Conservation (phyloP, 2,888 invertebrate genomes). For the Apeira syringaria region DNA sequence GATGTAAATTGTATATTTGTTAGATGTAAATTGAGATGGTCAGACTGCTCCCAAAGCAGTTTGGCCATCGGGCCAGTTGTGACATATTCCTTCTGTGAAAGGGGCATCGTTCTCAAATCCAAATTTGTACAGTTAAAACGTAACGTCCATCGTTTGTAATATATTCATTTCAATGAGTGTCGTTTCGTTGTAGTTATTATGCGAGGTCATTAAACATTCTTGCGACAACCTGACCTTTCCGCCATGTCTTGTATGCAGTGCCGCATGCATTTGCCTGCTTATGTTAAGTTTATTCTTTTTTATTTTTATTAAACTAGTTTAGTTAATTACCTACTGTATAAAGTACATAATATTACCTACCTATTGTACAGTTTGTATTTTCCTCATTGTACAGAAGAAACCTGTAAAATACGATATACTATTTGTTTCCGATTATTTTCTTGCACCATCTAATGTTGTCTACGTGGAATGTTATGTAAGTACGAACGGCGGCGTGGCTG, state of each 20-base stretch:
- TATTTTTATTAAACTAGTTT: conserved; percentile 79
- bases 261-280: conserved; percentile 89
- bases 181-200: conserved; percentile 85
- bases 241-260: conserved; percentile 86
- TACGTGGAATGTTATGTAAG: conserved; percentile 87
- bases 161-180: conserved; percentile 86
- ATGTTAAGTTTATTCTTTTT: conserved; percentile 82
- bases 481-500: conserved; percentile 47
- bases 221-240: conserved; percentile 88
- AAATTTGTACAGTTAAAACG: conserved; percentile 77
- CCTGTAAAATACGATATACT: conserved; percentile 79
- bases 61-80: conserved; percentile 86
- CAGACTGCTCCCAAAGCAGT: conserved; percentile 74
- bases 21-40: conserved; percentile 71
- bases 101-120: conserved; percentile 90
- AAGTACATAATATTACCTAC: conserved; percentile 64
- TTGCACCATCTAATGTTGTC: conserved; percentile 88
- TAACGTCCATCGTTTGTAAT: conserved; percentile 84
- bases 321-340: conserved; percentile 80
- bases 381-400: conserved; percentile 79
- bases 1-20: conserved; percentile 61
- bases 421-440: conserved; percentile 87
- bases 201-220: conserved; percentile 82
- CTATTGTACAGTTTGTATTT: conserved; percentile 81
- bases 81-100: conserved; percentile 94